Conservation (phyloP, 2,113 vertebrate species). For the Odocoileus hemionus region DNA sequence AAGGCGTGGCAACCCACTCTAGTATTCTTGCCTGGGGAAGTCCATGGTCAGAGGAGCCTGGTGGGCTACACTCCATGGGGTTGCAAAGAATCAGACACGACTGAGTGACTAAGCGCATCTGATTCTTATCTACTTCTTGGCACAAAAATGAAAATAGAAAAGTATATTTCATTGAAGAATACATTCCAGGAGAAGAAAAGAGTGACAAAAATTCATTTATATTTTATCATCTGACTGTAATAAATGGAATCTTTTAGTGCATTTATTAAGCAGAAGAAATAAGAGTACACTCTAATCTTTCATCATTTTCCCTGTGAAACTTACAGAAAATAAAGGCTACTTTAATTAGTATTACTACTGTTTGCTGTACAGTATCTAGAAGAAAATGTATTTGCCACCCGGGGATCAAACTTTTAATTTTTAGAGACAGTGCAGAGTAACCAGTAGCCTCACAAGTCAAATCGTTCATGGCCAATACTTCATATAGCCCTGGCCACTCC, state of each 20-base stretch:
- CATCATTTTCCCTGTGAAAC: neutral
- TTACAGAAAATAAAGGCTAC: neutral
- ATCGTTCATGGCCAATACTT: fast-evolving
- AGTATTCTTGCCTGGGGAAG: neutral
- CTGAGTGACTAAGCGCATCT: neutral
- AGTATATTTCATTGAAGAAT: neutral
- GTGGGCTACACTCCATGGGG: neutral
- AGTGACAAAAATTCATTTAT: neutral
- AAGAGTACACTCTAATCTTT: neutral
- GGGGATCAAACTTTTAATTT: neutral
- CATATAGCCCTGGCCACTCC: no score
- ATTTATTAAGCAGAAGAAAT: neutral
- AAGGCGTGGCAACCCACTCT: neutral
- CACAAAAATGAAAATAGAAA: neutral
- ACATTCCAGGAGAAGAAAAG: neutral
- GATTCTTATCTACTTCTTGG: neutral
- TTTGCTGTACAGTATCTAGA: neutral
- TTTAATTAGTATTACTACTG: neutral
- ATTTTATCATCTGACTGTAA: neutral
- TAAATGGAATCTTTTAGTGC: neutral
- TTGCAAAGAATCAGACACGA: neutral
- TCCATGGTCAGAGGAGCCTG: neutral
- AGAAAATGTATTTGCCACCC: neutral
- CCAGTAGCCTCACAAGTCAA: neutral
- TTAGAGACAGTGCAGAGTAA: neutral